Conservation (phyloP, 2,113 vertebrate genomes). For the Anoplopoma fimbria region DNA sequence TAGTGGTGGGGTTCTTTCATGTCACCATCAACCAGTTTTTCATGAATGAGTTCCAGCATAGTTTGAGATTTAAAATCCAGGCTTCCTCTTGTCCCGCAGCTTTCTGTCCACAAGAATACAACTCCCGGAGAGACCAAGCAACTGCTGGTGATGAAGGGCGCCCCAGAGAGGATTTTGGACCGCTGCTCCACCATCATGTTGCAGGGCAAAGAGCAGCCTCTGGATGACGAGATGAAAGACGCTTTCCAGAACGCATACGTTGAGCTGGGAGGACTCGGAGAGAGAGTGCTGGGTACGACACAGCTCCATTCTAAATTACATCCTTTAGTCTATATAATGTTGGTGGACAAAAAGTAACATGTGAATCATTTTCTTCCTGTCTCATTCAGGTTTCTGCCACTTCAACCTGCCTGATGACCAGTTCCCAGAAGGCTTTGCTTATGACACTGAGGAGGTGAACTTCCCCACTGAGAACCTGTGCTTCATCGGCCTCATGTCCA, state of each 20-base stretch:
- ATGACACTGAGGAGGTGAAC: conserved; percentile 91
- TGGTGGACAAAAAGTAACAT: neutral
- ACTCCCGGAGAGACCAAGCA: conserved; percentile 83
- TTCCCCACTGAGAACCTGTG: conserved; percentile 91
- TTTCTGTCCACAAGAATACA: conserved; percentile 90
- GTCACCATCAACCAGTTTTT: neutral
- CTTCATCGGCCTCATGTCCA: conserved; percentile 95
- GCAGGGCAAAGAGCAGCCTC: conserved; percentile 88
- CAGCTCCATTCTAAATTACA: neutral
- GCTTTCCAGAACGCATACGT: conserved; percentile 92
- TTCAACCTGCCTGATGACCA: conserved; percentile 85
- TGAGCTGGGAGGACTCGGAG: conserved; percentile 91
- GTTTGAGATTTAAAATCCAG: neutral
- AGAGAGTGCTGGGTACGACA: conserved; percentile 88
- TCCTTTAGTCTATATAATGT: neutral
- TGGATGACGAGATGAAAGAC: conserved; percentile 91
- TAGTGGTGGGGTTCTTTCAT: conserved; percentile 16
- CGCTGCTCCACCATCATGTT: conserved; percentile 90
- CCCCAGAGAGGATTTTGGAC: conserved; percentile 93
- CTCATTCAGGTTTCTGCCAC: conserved; percentile 90
- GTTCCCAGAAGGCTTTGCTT: conserved; percentile 88
- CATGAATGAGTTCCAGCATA: neutral
- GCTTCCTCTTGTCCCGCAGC: conserved; percentile 70
- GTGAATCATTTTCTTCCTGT: neutral
- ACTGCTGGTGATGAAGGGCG: conserved; percentile 93